Conservation (phyloP, 2,888 invertebrate genomes). For the Trichopoda pennipes region DNA sequence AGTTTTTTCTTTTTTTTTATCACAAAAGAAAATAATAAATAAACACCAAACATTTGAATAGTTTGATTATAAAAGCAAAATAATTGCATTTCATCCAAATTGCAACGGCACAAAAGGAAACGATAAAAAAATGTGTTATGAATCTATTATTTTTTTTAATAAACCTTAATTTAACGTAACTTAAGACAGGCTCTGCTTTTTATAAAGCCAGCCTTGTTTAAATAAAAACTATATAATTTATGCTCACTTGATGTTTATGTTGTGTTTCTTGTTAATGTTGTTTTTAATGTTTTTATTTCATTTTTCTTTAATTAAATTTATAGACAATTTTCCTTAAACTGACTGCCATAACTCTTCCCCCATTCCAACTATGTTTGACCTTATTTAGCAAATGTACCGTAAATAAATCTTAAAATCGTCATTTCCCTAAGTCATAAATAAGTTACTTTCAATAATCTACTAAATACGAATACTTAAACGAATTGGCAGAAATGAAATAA, state of each 20-base stretch:
- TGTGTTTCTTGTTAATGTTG: background rate
- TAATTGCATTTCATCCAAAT: background rate
- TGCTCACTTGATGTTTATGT: background rate
- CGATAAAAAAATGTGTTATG: too few relatives aligned
- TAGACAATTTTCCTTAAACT: constrained; percentile 52
- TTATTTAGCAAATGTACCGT: constrained; percentile 27
- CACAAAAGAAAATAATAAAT: constrained; percentile 37
- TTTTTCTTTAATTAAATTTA: constrained; percentile 64
- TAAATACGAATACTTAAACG: constrained; percentile 37
- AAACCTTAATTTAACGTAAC: too few relatives aligned
- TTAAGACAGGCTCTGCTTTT: too few relatives aligned
- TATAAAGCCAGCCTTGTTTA: too few relatives aligned
- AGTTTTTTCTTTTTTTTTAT: constrained; percentile 7
- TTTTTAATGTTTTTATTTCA: background rate
- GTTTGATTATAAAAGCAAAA: constrained; percentile 5
- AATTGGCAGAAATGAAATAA: constrained; percentile 15
- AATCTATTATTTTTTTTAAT: too few relatives aligned
- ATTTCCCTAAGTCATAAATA: constrained; percentile 67
- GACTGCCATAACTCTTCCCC: constrained; percentile 16
- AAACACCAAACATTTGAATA: constrained; percentile 11
- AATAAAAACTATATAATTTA: too few relatives aligned
- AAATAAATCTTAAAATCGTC: constrained; percentile 65
- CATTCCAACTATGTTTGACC: background rate
- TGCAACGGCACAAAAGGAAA: too few relatives aligned
- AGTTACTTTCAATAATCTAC: constrained; percentile 54